phyloP scores from a whole-genome alignment of 2,888 invertebrate genomes.

The Entomobrya proxima region DNA sequence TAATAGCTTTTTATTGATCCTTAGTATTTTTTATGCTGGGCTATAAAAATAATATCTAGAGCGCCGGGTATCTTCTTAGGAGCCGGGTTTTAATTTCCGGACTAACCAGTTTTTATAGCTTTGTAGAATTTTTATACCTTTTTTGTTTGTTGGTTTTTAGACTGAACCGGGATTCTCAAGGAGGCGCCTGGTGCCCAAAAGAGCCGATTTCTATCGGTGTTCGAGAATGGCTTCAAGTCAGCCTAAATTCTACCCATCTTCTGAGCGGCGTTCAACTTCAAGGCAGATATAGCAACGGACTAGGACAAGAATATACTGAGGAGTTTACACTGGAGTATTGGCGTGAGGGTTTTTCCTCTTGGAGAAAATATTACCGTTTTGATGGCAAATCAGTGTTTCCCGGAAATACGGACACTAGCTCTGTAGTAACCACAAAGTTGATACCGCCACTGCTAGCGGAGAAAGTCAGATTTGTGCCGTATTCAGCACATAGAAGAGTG shows the following conservation, averaged over 20 bases:
- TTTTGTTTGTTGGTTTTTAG: constrained; percentile 78
- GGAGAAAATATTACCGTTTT: constrained; percentile 83
- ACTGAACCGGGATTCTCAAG: constrained; percentile 83
- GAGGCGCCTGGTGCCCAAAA: constrained; percentile 88
- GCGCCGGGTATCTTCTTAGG: neutral
- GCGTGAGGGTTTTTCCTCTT: constrained; percentile 81
- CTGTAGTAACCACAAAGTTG: constrained; percentile 84
- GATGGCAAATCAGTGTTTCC: constrained; percentile 84
- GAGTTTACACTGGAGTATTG: constrained; percentile 85
- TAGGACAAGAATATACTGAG: constrained; percentile 86
- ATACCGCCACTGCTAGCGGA: constrained; percentile 87
- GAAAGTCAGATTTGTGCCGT: constrained; percentile 87
- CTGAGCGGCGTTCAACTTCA: constrained; percentile 86
- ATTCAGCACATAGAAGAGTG: constrained; percentile 86
- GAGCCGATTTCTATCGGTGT: constrained; percentile 82
- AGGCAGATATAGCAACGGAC: constrained; percentile 83
- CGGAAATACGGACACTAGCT: constrained; percentile 88
- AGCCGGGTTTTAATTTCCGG: neutral
- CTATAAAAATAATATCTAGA: too few relatives aligned
- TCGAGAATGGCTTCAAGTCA: constrained; percentile 82
- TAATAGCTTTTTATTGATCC: too few relatives aligned
- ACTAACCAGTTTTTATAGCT: neutral
- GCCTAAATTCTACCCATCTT: constrained; percentile 79
- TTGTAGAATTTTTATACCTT: neutral
- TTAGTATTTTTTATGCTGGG: too few relatives aligned